Evolutionary conservation across 2,113 vertebrate species (phyloP).

Genomic region (Parus major): DNA sequence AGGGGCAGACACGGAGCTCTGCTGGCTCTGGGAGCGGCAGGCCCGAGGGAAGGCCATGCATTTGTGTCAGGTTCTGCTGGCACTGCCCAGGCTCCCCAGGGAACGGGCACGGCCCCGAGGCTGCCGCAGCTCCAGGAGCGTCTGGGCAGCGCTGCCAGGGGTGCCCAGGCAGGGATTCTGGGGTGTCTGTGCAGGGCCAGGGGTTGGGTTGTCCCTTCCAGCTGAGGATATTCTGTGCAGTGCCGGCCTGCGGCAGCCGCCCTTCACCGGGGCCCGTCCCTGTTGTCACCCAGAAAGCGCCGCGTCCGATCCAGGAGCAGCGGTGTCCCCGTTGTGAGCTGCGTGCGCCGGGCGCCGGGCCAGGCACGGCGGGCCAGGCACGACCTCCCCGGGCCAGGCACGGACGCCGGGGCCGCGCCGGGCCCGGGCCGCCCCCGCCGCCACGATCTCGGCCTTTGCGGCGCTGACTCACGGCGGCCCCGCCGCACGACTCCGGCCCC

Average conservation of each 20-base stretch:
- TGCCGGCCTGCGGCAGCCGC: background rate
- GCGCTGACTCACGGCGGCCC: too few species aligned
- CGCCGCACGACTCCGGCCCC: too few species aligned
- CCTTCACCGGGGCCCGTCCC: background rate
- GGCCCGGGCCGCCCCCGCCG: background rate
- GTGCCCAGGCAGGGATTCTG: background rate
- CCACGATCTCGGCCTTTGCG: slow-evolving; percentile 21
- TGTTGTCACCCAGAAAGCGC: background rate
- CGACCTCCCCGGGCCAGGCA: background rate
- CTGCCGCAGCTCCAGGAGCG: background rate
- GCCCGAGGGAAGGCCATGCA: fast-evolving
- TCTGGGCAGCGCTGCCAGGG: background rate
- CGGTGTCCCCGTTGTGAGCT: fast-evolving
- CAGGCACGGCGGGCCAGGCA: too few species aligned
- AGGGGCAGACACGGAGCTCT: background rate
- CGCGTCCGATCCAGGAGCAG: background rate
- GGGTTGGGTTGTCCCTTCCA: background rate
- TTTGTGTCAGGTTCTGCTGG: background rate
- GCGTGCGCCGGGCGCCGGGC: background rate
- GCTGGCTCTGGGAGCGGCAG: background rate
- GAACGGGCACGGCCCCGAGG: background rate
- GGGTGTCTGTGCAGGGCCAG: background rate
- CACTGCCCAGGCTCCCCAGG: background rate
- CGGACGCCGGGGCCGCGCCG: background rate
- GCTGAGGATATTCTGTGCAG: background rate